These are phyloP conservation scores for Drepana falcataria DNA, from an alignment of 2,888 invertebrate species.

Conservation along the genomic window DNA sequence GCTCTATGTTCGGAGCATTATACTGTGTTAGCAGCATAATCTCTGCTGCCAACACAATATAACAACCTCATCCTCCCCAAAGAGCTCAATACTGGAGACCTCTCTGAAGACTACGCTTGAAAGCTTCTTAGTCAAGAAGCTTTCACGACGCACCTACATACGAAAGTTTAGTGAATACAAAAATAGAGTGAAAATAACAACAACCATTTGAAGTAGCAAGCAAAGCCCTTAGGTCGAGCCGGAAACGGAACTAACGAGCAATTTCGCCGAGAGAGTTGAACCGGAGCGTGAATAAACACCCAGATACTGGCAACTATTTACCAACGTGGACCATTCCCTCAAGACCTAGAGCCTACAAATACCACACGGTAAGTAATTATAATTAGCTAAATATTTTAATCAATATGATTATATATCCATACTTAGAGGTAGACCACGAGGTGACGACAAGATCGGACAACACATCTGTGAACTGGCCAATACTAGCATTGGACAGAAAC, in stretches of 20 bases:
- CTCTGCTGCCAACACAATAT: no score
- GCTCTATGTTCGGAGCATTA: no score
- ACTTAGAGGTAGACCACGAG: not conserved
- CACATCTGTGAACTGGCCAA: no score
- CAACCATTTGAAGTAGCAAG: slow-evolving; percentile 6
- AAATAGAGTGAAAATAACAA: slow-evolving; percentile 6
- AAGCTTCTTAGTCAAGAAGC: no score
- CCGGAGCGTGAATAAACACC: slow-evolving; percentile 14
- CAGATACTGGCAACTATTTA: not conserved
- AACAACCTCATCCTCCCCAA: no score
- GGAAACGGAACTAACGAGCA: slow-evolving; percentile 53
- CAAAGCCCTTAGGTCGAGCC: slow-evolving; percentile 26
- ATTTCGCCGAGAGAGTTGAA: slow-evolving; percentile 34
- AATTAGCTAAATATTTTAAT: slow-evolving; percentile 1
- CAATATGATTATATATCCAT: not conserved
- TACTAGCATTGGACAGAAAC: no score
- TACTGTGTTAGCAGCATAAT: no score
- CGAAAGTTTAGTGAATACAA: no score
- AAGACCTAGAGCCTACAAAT: not conserved
- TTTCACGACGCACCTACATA: no score
- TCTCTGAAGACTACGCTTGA: no score
- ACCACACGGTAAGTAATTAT: not conserved
- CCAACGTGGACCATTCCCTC: not conserved
- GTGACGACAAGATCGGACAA: no score
- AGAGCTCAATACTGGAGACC: no score